Percentiles rank a stretch among this genome's conserved stretches.
Evolutionary conservation across 2,113 vertebrate species (phyloP).

Genomic region (Semnornis frantzii): DNA sequence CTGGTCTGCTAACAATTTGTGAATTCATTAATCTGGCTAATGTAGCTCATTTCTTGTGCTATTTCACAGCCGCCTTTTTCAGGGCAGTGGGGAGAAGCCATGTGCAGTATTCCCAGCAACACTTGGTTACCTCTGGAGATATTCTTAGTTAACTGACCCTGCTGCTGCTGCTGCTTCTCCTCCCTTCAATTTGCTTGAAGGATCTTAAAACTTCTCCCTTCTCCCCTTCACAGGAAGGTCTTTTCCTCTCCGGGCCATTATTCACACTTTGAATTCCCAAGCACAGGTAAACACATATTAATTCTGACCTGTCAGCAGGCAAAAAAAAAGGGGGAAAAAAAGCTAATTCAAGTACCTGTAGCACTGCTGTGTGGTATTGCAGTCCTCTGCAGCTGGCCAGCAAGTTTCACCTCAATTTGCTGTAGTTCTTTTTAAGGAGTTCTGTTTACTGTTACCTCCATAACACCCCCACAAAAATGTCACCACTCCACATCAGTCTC

Average conservation of each 20-base stretch:
- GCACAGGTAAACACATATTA: background rate
- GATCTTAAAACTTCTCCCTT: background rate
- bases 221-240: background rate
- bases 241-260: background rate
- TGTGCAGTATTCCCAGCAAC: background rate
- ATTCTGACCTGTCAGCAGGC: background rate
- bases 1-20: background rate
- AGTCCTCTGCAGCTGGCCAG: background rate
- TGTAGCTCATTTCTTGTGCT: background rate
- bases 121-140: background rate
- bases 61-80: background rate
- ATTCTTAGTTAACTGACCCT: background rate
- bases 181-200: background rate
- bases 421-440: background rate
- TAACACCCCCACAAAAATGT: background rate
- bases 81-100: background rate
- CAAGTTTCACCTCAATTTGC: background rate
- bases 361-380: background rate
- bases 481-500: background rate
- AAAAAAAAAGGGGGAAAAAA: background rate
- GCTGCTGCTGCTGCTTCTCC: too few relatives aligned
- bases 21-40: background rate
- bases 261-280: background rate
- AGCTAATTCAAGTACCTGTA: background rate
- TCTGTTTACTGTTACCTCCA: background rate